Conservation (phyloP, 2,888 invertebrate species). For the Gastracanthus pulcherrimus region DNA sequence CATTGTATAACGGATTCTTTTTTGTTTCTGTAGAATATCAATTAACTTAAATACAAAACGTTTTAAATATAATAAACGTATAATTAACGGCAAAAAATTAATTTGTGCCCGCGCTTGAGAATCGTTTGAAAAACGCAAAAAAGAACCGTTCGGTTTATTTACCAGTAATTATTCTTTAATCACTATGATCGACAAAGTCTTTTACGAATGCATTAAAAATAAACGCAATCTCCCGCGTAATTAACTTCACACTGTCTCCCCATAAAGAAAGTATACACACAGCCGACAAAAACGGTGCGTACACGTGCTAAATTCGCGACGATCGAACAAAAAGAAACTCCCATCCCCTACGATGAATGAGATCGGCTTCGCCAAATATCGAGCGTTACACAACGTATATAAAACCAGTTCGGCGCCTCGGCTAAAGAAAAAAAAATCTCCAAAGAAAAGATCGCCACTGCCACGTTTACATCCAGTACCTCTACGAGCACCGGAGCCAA, state of each 20-base stretch:
- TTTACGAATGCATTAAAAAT: neutral
- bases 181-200: neutral
- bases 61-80: too few species aligned
- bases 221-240: neutral
- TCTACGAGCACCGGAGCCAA: neutral
- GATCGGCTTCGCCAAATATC: neutral
- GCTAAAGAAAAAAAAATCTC: neutral
- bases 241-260: constrained; percentile 1
- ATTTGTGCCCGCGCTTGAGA: too few species aligned
- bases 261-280: neutral
- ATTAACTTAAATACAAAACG: too few species aligned
- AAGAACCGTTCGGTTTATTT: neutral
- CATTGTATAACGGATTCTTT: too few species aligned
- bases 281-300: neutral
- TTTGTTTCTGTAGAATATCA: too few species aligned
- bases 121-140: neutral
- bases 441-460: too few species aligned
- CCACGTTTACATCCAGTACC: neutral
- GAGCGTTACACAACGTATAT: neutral
- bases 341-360: constrained; percentile 3
- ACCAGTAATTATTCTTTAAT: neutral
- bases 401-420: neutral
- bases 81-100: too few species aligned
- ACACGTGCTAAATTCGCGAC: neutral
- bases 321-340: neutral